Base-by-base conservation (phyloP, 2,888 invertebrate genomes). In the Apotomis turbidana region DNA sequence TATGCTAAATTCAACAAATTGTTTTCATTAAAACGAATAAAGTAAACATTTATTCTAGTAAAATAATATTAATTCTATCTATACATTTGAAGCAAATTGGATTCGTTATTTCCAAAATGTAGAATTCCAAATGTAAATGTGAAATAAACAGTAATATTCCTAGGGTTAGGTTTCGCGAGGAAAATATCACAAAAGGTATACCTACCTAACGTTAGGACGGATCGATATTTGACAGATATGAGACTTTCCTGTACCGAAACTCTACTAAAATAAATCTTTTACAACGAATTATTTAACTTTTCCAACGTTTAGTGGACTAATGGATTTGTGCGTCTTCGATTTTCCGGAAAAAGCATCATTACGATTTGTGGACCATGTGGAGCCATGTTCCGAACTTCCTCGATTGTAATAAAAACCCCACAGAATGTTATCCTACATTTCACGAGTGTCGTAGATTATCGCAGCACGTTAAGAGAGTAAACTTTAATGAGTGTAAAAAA, bases 401-500 rank as follows among this genome's bases (percentile, higher is more conserved):
- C 59, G 64, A 38, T 36, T 15, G 57, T 51, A 55, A 71, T 68
- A 68, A 72, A 60, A 63, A 72, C 62, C 38, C 72, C 63, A 57
- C 58, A 72, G 63, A 72, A 63, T 72, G 68, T 68, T 52, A 38
- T 72, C 72, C 46, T 49, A 64, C 64, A 74, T 54, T 74, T 71
- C 71, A 71, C 64, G 71, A 71, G 57, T 69, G 55, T 61, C 73
- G 73, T 64, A 70, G 59, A 69, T 69, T 72, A 72, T 72, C 72
- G 68, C 58, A 68, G 68, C 72, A 68, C 68, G 72, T 68, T 68
- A 72, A 72, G 46, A 68, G 62, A 68, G 68, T 68, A 72, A 72
- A 72, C 68, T 68, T 71, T 72, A 72, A 72, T 68, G 68, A 72
- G 68, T 68, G 58, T 72, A 72, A 72, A 72, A 71, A 72, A 68